phyloP scores from a whole-genome alignment of 1,140 invertebrate genomes.

The Lanistes nyassanus region DNA sequence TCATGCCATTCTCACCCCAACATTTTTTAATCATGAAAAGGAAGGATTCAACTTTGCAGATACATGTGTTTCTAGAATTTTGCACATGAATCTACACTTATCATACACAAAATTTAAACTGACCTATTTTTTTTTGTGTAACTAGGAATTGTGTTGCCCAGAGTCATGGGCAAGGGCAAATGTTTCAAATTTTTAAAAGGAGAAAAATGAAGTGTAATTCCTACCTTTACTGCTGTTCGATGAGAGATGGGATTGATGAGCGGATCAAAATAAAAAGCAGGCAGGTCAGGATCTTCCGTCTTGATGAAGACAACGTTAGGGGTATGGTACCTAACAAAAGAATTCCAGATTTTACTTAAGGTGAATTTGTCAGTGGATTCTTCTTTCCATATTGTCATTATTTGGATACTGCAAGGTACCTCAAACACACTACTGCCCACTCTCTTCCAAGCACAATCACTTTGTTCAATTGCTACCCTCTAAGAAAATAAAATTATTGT shows the following conservation, averaged over 20 bases:
- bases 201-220: too few species aligned
- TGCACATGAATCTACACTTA: too few species aligned
- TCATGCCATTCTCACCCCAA: too few species aligned
- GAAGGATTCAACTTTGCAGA: too few species aligned
- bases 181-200: too few species aligned
- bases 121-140: too few species aligned
- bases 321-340: constrained; percentile 89
- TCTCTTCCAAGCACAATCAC: background rate
- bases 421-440: background rate
- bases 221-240: constrained; percentile 84
- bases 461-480: background rate
- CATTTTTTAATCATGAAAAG: too few species aligned
- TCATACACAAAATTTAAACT: too few species aligned
- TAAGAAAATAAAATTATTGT: background rate
- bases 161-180: too few species aligned
- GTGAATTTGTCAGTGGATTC: too few species aligned
- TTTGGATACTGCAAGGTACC: background rate
- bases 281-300: constrained; percentile 99
- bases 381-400: background rate
- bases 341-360: constrained; percentile 20
- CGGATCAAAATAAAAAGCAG: constrained; percentile 99
- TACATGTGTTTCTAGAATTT: too few species aligned
- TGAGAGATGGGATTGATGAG: constrained; percentile 99
- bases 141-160: too few species aligned
- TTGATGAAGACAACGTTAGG: constrained; percentile 99